A percentile compares a stretch with the other conserved stretches of the same genome.
These are phyloP conservation scores for Lepidocolaptes lacrymiger DNA, from an alignment of 2,797 vertebrate genomes.

Conservation along the genomic window DNA sequence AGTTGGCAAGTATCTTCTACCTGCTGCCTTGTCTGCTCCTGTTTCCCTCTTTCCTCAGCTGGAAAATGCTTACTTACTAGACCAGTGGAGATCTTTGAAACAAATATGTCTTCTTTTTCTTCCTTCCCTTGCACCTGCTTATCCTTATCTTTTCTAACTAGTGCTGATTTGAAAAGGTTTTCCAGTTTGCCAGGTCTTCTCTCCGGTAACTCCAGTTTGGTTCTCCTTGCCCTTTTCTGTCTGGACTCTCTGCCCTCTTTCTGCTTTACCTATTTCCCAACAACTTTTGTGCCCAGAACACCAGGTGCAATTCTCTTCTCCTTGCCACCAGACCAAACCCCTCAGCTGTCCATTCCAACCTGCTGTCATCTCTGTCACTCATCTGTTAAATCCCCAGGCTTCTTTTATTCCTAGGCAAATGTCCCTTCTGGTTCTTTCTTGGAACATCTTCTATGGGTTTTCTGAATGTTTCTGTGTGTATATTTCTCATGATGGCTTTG, in stretches of 20 bases:
- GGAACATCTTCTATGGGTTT: conserved; percentile 6
- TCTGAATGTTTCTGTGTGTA: background rate
- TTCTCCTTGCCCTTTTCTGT: conserved; percentile 8
- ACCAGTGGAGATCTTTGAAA: background rate
- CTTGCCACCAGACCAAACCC: conserved; percentile 16
- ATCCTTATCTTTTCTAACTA: background rate
- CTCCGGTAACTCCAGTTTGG: background rate
- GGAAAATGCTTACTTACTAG: conserved; percentile 3
- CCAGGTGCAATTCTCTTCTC: conserved; percentile 41
- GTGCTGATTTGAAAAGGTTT: background rate
- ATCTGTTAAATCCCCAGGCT: conserved; percentile 64
- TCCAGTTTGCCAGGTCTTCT: background rate
- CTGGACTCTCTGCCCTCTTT: conserved; percentile 8
- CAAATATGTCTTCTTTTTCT: background rate
- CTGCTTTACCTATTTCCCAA: conserved; percentile 22
- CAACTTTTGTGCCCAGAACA: conserved; percentile 44
- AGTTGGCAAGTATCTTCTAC: conserved; percentile 41
- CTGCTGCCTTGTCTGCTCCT: conserved; percentile 51
- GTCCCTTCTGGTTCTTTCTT: conserved; percentile 60
- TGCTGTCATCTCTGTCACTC: conserved; percentile 57
- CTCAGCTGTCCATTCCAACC: conserved; percentile 55
- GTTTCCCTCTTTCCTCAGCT: conserved; percentile 36
- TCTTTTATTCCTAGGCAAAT: conserved; percentile 53
- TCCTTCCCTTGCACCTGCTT: background rate
- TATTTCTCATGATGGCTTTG: background rate